Conservation (phyloP, 2,113 vertebrate species). For the Cephalopholis sonnerati region DNA sequence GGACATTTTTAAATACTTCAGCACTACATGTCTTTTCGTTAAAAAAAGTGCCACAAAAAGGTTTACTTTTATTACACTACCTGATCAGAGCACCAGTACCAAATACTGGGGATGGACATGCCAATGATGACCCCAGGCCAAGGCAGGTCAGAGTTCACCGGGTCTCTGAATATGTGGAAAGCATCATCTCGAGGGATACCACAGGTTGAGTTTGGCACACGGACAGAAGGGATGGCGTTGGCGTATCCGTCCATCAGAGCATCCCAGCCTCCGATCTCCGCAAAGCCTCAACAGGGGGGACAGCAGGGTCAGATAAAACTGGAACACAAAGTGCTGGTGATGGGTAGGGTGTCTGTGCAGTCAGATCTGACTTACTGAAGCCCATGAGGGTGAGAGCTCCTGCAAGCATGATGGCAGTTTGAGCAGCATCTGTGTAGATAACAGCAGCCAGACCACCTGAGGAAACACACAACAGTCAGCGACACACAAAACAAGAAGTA, state of each 20-base stretch:
- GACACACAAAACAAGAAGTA: neutral
- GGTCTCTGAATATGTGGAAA: conserved; percentile 95
- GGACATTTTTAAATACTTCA: neutral
- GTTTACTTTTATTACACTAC: conserved; percentile 71
- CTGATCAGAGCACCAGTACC: conserved; percentile 99
- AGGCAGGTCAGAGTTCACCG: conserved; percentile 92
- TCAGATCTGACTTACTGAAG: conserved; percentile 61
- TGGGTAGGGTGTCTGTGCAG: neutral
- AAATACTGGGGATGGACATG: conserved; percentile 95
- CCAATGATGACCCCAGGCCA: conserved; percentile 96
- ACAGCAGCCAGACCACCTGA: conserved; percentile 96
- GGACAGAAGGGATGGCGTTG: conserved; percentile 87
- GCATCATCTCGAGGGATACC: conserved; percentile 92
- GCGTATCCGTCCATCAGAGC: conserved; percentile 88
- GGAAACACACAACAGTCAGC: conserved; percentile 11
- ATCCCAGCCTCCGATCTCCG: conserved; percentile 90
- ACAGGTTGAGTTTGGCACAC: conserved; percentile 89
- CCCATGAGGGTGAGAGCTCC: conserved; percentile 91
- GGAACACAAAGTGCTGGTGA: neutral
- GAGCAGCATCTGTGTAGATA: conserved; percentile 96
- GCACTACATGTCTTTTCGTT: neutral
- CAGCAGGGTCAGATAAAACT: conserved; percentile 4
- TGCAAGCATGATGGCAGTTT: conserved; percentile 93
- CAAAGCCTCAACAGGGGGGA: conserved; percentile 86
- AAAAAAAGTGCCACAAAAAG: neutral